A percentile compares a stretch with the other conserved stretches of the same genome.
These are phyloP conservation scores for Notarius lentiginosus DNA, from an alignment of 2,113 vertebrate genomes.

Conservation along the genomic window DNA sequence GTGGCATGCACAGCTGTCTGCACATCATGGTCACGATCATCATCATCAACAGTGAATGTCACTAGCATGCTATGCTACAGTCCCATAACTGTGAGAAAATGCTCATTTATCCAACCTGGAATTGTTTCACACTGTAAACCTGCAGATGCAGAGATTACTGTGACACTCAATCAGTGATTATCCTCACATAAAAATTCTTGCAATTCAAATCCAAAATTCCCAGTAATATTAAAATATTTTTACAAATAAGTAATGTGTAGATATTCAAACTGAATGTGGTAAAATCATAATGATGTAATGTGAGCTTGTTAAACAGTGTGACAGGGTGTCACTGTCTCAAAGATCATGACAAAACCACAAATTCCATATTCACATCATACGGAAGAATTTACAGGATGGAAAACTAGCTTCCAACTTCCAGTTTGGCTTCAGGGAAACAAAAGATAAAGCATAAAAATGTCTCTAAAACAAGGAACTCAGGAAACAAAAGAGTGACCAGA, in stretches of 20 bases:
- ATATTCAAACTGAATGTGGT: too few species aligned
- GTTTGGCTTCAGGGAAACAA: background rate
- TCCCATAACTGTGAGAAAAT: background rate
- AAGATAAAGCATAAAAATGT: background rate
- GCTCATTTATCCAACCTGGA: too few species aligned
- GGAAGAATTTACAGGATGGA: background rate
- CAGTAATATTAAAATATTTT: background rate
- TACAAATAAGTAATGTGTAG: background rate
- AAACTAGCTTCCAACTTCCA: background rate
- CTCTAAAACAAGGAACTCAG: too few species aligned
- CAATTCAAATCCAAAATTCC: background rate
- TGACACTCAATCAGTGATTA: background rate
- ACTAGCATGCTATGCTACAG: background rate
- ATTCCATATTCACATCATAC: background rate
- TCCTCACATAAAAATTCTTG: background rate
- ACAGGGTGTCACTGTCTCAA: background rate
- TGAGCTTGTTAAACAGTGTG: background rate
- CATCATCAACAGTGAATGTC: background rate
- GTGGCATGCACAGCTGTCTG: background rate
- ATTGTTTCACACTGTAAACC: background rate
- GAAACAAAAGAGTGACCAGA: too few species aligned
- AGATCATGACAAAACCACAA: background rate
- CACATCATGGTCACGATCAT: background rate
- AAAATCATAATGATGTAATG: background rate
- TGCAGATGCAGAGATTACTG: background rate